Evolutionary conservation across 2,888 invertebrate genomes (phyloP).

Genomic region (Deilephila elpenor): DNA sequence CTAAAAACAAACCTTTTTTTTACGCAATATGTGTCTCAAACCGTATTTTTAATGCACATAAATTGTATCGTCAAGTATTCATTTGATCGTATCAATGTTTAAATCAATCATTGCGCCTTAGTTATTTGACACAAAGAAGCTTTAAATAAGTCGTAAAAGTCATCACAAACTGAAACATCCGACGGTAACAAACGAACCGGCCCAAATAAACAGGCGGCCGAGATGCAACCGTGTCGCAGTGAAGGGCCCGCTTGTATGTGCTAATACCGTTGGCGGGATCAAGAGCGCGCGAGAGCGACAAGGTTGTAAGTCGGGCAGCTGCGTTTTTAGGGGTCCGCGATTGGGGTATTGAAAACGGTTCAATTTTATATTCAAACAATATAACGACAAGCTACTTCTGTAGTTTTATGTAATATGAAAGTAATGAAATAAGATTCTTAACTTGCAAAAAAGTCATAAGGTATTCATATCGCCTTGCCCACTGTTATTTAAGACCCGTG

Average conservation of each 20-base stretch:
- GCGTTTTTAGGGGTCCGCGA: slow-evolving; percentile 57
- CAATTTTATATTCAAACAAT: background rate
- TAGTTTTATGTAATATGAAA: too few species aligned
- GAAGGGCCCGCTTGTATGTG: slow-evolving; percentile 47
- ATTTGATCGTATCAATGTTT: slow-evolving; percentile 5
- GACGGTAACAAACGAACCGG: slow-evolving; percentile 67
- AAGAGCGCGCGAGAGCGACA: slow-evolving; percentile 62
- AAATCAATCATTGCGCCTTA: slow-evolving; percentile 16
- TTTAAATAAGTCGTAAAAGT: slow-evolving; percentile 37
- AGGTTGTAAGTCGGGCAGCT: slow-evolving; percentile 69
- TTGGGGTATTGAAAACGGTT: background rate
- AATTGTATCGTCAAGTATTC: background rate
- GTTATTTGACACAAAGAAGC: slow-evolving; percentile 26
- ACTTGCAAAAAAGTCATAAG: too few species aligned
- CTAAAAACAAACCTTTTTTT: background rate
- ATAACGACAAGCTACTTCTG: too few species aligned
- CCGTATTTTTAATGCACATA: background rate
- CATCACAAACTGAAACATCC: slow-evolving; percentile 58
- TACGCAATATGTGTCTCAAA: background rate
- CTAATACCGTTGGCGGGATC: slow-evolving; percentile 54
- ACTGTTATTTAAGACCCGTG: too few species aligned
- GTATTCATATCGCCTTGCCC: too few species aligned
- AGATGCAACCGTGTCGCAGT: slow-evolving; percentile 67
- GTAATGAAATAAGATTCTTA: too few species aligned
- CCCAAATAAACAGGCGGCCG: slow-evolving; percentile 66